These are phyloP conservation scores for Clanis bilineata DNA, from an alignment of 2,888 invertebrate species.

Conservation along the genomic window DNA sequence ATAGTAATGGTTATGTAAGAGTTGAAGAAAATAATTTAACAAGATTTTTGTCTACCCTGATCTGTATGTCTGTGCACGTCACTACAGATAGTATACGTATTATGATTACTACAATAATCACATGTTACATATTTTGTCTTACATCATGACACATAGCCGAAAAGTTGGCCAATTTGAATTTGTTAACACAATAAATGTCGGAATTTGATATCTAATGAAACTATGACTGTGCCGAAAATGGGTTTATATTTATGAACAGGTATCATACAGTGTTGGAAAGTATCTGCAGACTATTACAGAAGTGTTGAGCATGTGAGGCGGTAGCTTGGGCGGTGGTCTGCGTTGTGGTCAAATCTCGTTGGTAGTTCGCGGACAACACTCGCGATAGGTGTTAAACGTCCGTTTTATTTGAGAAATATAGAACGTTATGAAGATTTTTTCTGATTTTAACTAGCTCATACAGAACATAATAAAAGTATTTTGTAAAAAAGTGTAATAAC, in stretches of 20 bases:
- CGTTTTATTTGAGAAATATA: no score
- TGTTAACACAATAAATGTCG: not conserved
- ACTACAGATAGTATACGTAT: no score
- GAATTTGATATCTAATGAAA: not conserved
- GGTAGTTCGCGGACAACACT: not conserved
- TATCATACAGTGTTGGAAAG: slow-evolving; percentile 18
- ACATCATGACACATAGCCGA: not conserved
- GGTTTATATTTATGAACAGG: not conserved
- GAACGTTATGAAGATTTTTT: no score
- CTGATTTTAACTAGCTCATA: no score
- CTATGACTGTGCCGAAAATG: not conserved
- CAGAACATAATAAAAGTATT: no score
- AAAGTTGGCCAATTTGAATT: not conserved
- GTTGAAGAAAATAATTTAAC: no score
- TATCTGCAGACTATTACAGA: slow-evolving; percentile 5
- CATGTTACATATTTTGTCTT: not conserved
- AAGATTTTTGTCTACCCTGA: no score
- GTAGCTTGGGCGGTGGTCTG: slow-evolving; percentile 20
- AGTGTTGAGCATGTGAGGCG: slow-evolving; percentile 20
- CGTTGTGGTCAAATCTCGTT: slow-evolving; percentile 11
- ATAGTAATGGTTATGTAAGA: no score
- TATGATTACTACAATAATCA: not conserved
- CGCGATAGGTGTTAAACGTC: not conserved
- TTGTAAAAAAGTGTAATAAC: no score
- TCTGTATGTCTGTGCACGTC: no score